Evolutionary conservation across 2,113 vertebrate species (phyloP), one percentile per base, ranked within the genome.

Genomic region (Melanocharis versteri): DNA sequence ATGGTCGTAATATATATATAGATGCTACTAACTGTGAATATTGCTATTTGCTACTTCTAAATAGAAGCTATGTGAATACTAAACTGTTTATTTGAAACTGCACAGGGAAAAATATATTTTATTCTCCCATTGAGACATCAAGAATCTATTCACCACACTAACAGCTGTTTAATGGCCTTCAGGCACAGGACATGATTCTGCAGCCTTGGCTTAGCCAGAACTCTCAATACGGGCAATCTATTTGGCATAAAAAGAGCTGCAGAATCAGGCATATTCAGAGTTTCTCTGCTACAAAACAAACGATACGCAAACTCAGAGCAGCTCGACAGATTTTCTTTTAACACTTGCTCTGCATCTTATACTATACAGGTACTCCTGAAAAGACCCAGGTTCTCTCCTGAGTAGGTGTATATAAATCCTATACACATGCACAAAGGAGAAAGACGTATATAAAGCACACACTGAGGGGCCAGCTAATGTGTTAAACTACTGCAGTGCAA

Each of bases 101-200:
- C 70, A 92, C 23, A 72, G 83, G 81, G 77, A 73, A 92, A 95
- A 96, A 90, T 68, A 13, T 66, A 69, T 88, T 96, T 84, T 94
- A 91, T 94, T 93, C 90, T 87, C 89, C 91, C 83, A 93, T 22
- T 87, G 87, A 90, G 94, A 96, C 90, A 94, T 80, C 90, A 95
- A 94, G 93, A 84, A 95, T 93, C 90, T 89, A 91, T 96, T 94
- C 93, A 86, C 69, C 92, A 94, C 64, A 40, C 65, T 83, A 92
- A 92, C 94, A 96, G 90, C 95, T 94, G 92, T 96, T 95, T 94
- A 94, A 97, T 61, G 83, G 94, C 87, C 87, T 88, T 94, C 78
- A 87, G 79, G 81, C 83, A 94, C 50, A 87, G 93, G 93, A 82
- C 79, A 65, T 30, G 68, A 82, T 76, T 73, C 82, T 72, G 21